A percentile compares a stretch with the other conserved stretches of the same genome.
Evolutionary conservation across 2,888 invertebrate genomes (phyloP).

Genomic region (Cryptocheilus praepositus): DNA sequence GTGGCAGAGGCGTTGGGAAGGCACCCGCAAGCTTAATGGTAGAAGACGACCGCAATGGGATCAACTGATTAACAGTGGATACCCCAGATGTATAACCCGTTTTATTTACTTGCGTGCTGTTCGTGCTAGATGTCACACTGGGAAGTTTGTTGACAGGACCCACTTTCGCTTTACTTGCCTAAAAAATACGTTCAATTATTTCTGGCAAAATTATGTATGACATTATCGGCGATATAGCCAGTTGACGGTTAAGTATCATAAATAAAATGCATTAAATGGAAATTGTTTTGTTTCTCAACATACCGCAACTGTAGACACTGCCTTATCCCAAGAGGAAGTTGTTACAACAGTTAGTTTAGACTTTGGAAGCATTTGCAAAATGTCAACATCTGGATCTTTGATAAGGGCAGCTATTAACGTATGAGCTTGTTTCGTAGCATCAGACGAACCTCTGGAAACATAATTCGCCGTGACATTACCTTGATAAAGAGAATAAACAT

Average conservation of each 20-base stretch:
- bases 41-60: slow-evolving; percentile 70
- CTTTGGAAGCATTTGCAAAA: slow-evolving; percentile 87
- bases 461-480: slow-evolving; percentile 6
- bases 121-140: slow-evolving; percentile 59
- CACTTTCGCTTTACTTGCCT: slow-evolving; percentile 70
- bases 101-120: slow-evolving; percentile 61
- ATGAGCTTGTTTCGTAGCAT: slow-evolving; percentile 95
- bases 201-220: neutral
- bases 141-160: slow-evolving; percentile 66
- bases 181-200: slow-evolving; percentile 23
- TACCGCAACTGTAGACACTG: slow-evolving; percentile 74
- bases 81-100: slow-evolving; percentile 61
- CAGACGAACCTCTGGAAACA: slow-evolving; percentile 85
- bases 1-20: slow-evolving; percentile 66
- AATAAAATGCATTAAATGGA: neutral
- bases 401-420: slow-evolving; percentile 93
- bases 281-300: slow-evolving; percentile 50
- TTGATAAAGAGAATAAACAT: neutral
- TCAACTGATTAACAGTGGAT: slow-evolving; percentile 63
- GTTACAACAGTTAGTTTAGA: slow-evolving; percentile 78
- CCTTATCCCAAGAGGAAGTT: slow-evolving; percentile 79
- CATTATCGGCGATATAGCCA: neutral
- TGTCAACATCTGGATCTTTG: slow-evolving; percentile 96
- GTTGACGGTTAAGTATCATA: neutral
- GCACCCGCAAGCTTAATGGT: slow-evolving; percentile 68